Base-by-base conservation (phyloP, 2,113 vertebrate species). In the Vulpes lagopus region DNA sequence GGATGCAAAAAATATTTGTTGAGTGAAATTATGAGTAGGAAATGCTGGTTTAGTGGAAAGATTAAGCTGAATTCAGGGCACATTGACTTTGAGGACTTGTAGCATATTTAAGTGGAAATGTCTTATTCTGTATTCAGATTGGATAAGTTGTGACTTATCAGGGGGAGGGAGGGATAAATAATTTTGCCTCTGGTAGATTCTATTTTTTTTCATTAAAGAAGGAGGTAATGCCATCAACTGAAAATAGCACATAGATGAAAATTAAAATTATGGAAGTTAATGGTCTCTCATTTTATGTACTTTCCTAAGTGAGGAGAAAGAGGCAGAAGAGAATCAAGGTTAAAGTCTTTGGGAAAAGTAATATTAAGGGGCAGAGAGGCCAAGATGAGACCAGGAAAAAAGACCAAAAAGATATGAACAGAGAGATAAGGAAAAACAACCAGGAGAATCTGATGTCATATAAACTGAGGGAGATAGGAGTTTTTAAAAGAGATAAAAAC, bases 191-290 rank as follows among this genome's bases (percentile, higher is more conserved):
- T 81, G 22, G 11, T 78, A 78, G 53, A 78, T 64, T 38, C 59
- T 62, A 10, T 86, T 55, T 83, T 60, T 60, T 60, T 90, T 86
- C 64, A 78, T 3, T 95, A 73, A 96, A 81, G 22, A 95, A 93
- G 38, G 11, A 78, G 19, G 22, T 60, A n/a, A 65, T 84, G 12
- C 3, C 35, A 84, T 91, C 51, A 32, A 49, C 27, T 49, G 53
- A 94, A 89, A 94, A 74, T 1, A 49, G 22, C 55, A 65, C 55
- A 65, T 27, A 30, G n/a, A 74, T 92, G 27, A 85, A 93, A 96
- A 83, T 71, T 80, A 67, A 96, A 67, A 84, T 84, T 22, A 43
- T 60, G 8, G 20, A 86, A 80, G 43, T 49, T 85, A 25, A 80
- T 80, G 32, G 62, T 53, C 35, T 88, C 83, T 88, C 10, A 80